Percentiles rank a stretch among this genome's conserved stretches.
Conservation (phyloP, 2,113 vertebrate genomes). For the Protobothrops mucrosquamatus region DNA sequence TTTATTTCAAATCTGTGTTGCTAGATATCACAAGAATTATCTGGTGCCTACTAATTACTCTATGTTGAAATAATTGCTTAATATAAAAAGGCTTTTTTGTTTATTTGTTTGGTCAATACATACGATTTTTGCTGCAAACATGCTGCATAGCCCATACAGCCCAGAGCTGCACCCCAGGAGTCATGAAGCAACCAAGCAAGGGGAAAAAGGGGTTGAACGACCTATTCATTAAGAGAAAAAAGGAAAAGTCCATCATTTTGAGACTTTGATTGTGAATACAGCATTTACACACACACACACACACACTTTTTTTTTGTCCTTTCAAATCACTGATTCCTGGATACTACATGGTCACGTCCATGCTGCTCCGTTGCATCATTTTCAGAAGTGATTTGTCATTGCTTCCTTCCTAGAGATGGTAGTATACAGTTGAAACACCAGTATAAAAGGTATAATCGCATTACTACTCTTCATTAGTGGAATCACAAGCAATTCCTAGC, state of each 20-base stretch:
- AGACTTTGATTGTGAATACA: not conserved
- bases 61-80: not conserved
- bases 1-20: not conserved
- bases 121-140: conserved; percentile 98
- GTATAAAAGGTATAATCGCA: not conserved
- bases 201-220: conserved; percentile 99
- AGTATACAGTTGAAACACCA: not conserved
- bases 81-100: not conserved
- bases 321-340: not conserved
- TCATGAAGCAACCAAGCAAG: conserved; percentile 91
- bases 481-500: not conserved
- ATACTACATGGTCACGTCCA: not conserved
- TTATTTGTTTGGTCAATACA: conserved; percentile 55
- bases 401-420: not conserved
- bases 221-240: conserved; percentile 64
- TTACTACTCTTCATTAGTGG: not conserved
- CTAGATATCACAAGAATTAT: not conserved
- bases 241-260: not conserved
- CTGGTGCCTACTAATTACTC: not conserved
- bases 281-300: not conserved
- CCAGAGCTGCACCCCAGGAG: conserved; percentile 97
- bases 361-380: not conserved
- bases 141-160: conserved; percentile 99
- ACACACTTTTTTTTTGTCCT: not conserved
- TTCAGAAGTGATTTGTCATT: not conserved